phyloP scores from a whole-genome alignment of 1,140 invertebrate species.

The Bombus terrestris region DNA sequence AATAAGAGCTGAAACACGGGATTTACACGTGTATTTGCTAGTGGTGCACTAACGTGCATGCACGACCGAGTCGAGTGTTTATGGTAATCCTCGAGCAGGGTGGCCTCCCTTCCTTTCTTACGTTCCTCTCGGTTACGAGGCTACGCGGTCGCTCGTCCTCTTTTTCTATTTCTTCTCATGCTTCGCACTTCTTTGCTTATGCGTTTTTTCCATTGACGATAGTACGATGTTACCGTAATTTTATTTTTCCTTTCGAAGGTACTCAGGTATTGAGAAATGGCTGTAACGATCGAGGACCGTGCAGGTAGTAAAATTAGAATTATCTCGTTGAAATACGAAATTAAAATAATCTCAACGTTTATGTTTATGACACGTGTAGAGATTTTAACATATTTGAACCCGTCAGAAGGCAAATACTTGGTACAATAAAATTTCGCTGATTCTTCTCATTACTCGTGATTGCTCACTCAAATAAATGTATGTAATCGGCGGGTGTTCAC shows the following conservation, averaged over 20 bases:
- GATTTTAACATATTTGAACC: no score
- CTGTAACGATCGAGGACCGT: background rate
- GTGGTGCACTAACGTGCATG: slow-evolving; percentile 65
- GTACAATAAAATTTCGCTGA: no score
- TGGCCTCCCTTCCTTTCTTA: slow-evolving; percentile 66
- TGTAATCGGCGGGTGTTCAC: no score
- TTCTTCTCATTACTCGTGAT: no score
- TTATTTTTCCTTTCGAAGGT: no score
- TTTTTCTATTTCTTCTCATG: background rate
- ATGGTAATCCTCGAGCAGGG: slow-evolving; percentile 75
- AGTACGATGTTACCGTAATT: no score
- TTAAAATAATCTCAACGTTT: no score
- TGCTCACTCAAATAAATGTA: no score
- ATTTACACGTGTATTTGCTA: slow-evolving; percentile 79
- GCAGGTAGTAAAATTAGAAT: no score
- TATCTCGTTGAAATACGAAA: no score
- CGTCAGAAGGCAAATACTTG: no score
- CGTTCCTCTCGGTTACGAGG: slow-evolving; percentile 58
- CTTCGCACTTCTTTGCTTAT: background rate
- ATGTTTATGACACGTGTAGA: no score
- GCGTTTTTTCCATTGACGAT: background rate
- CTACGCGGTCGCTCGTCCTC: slow-evolving; percentile 38
- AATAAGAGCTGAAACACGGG: slow-evolving; percentile 74
- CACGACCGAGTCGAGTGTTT: slow-evolving; percentile 71
- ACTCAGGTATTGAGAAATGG: background rate